These are phyloP conservation scores for Craniophora ligustri DNA, from an alignment of 2,888 invertebrate genomes.

Conservation along the genomic window DNA sequence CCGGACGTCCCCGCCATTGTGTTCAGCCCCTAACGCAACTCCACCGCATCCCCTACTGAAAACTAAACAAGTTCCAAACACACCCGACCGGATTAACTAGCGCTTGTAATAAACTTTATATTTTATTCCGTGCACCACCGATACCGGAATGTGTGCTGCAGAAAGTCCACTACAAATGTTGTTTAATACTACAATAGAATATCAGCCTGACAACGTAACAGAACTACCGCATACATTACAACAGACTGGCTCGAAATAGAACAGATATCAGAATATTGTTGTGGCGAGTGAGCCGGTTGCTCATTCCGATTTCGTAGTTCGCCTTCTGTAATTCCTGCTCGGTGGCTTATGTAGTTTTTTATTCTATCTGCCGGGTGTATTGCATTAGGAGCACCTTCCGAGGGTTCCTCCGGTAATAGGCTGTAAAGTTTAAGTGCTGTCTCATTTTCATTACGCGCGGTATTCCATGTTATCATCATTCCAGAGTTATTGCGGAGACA, in stretches of 20 bases:
- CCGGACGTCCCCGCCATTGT: not conserved
- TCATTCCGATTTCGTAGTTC: not conserved
- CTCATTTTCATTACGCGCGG: slow-evolving; percentile 38
- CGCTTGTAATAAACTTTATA: slow-evolving; percentile 39
- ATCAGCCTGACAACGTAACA: not conserved
- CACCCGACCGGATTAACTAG: slow-evolving; percentile 20
- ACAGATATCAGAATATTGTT: not conserved
- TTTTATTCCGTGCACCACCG: slow-evolving; percentile 14
- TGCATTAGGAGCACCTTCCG: slow-evolving; percentile 15
- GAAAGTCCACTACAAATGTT: not conserved
- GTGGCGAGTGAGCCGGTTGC: no score
- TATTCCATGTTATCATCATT: slow-evolving; percentile 34
- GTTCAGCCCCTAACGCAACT: not conserved
- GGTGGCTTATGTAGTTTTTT: slow-evolving; percentile 20
- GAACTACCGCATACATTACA: not conserved
- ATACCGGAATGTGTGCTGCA: not conserved
- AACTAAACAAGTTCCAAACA: slow-evolving; percentile 38
- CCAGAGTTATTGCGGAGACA: slow-evolving; percentile 25
- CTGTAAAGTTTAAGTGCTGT: slow-evolving; percentile 49
- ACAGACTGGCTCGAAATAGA: not conserved
- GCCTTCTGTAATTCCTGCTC: not conserved
- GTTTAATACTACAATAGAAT: not conserved
- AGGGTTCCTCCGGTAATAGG: slow-evolving; percentile 36
- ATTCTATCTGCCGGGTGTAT: slow-evolving; percentile 24
- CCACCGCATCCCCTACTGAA: slow-evolving; percentile 16